Conservation (phyloP, 2,888 invertebrate genomes). For the Tipula lateralis region DNA sequence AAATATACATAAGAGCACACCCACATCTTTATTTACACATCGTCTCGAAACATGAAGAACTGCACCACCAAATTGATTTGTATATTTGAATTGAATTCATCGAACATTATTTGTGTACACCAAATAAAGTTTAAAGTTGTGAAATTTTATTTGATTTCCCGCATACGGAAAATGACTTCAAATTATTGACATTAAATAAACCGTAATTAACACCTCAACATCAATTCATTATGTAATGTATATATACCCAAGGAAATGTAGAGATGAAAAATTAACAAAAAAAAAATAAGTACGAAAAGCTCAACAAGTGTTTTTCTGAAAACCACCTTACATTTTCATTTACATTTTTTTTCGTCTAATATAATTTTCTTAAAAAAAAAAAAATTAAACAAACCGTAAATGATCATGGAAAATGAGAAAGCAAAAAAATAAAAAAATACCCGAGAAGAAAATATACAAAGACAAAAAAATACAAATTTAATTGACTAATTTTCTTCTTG, state of each 20-base stretch:
- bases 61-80: background rate
- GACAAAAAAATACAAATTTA: conserved; percentile 3
- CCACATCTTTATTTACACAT: background rate
- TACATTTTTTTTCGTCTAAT: background rate
- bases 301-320: background rate
- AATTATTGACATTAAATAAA: background rate
- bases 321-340: conserved; percentile 24
- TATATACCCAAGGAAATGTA: background rate
- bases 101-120: background rate
- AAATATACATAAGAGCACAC: background rate
- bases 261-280: background rate
- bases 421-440: background rate
- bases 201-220: conserved; percentile 11
- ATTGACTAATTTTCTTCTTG: conserved; percentile 24
- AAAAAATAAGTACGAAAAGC: background rate
- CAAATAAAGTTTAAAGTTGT: background rate
- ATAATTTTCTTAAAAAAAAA: conserved; percentile 13
- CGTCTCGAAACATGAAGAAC: background rate
- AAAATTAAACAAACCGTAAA: conserved; percentile 19
- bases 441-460: background rate
- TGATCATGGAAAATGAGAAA: conserved; percentile 11
- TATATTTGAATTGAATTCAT: background rate
- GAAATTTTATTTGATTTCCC: background rate
- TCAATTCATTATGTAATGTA: background rate
- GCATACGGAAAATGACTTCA: background rate